phyloP scores from a whole-genome alignment of 2,113 vertebrate species.

The Jaculus jaculus region DNA sequence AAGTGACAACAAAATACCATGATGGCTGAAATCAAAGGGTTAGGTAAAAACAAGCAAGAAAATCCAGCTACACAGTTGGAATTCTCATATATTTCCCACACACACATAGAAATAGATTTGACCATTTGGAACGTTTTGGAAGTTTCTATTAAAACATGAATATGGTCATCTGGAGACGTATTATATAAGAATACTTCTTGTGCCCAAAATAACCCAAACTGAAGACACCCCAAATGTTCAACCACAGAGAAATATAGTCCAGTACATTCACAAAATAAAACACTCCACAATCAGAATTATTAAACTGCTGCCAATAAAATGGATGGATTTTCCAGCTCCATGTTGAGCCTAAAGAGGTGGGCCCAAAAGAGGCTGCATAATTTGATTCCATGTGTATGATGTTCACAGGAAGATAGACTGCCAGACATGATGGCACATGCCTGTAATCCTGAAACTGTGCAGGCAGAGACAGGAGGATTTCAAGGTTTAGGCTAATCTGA shows the following conservation, averaged over 20 bases:
- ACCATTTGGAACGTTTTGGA: neutral
- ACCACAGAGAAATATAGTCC: neutral
- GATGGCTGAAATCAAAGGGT: too few species aligned
- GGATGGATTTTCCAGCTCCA: neutral
- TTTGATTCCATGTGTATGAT: neutral
- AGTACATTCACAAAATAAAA: neutral
- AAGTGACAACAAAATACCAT: too few species aligned
- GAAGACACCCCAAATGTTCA: neutral
- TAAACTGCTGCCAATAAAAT: neutral
- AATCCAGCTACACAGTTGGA: neutral
- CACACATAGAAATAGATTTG: neutral
- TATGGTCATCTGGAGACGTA: neutral
- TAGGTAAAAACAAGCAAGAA: too few species aligned
- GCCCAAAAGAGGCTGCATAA: neutral
- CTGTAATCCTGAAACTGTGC: too few species aligned
- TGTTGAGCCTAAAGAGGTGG: neutral
- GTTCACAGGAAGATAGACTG: neutral
- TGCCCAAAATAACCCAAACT: neutral
- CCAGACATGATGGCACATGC: too few species aligned
- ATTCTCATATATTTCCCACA: neutral
- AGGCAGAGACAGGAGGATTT: too few species aligned
- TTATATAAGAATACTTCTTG: neutral
- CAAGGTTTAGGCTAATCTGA: too few species aligned
- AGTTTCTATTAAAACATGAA: neutral
- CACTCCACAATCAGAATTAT: neutral